Base-by-base conservation (phyloP, 2,797 vertebrate genomes). In the Sebastes aleutianus region DNA sequence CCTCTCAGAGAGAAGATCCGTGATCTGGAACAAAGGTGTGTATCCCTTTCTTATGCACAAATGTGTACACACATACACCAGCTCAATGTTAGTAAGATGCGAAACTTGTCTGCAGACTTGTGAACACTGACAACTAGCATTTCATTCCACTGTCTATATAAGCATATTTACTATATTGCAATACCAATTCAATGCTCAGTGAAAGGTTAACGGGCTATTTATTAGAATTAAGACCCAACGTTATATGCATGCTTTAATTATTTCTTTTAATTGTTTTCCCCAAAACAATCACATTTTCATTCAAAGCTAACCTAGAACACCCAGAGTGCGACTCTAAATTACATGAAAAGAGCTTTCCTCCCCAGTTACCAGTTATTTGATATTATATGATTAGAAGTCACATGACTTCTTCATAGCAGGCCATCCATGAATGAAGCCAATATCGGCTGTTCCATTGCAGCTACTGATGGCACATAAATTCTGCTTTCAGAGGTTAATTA, bases 1-100 rank as follows among this genome's bases (percentile, higher is more conserved):
- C 98, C 98, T 79, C 95, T 99, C 69, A 96, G 97, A 93, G 98
- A 99, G 86, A 99, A 99, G 95, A 99, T 99, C 89, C 96, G 95
- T 87, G 97, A 99, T 92, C 95, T 99, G 82, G 98, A 99, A 89
- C 97, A 98, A 92, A 99, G 98, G 98, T 99, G 95, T 4, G 93
- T 85, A 71, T 87, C 6, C 18, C 1, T 62, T 22, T 74, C 6
- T 27, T 26, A 8, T 31, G 5, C 12, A 65, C 32, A 20, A 27
- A 68, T 50, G 12, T 31, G 6, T 27, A 24, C 12, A 43, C 4
- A 24, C 14, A 20, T 8, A 24, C 26, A 53, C 13, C 8, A 3
- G 12, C 69, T 66, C 27, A 54, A 2, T 54, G 22, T 50, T 1
- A 22, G 27, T 29, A 4, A 32, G 4, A 16, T 29, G n/a, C 0